phyloP scores from a whole-genome alignment of 2,797 vertebrate genomes.

The Girardinus metallicus region DNA sequence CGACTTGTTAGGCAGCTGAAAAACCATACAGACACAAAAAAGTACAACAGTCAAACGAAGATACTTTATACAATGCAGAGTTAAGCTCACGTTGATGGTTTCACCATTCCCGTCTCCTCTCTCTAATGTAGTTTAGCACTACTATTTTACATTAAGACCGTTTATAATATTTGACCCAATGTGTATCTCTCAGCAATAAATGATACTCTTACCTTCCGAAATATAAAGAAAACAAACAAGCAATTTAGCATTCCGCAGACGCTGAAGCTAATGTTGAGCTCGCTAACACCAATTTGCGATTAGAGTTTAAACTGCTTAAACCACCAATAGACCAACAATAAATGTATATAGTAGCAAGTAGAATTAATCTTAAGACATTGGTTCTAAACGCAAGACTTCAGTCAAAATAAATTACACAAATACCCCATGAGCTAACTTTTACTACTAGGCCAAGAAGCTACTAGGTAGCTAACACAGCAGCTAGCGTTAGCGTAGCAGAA shows the following conservation, averaged over 20 bases:
- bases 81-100: not conserved
- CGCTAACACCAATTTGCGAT: not conserved
- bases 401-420: rapidly evolving
- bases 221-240: not conserved
- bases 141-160: not conserved
- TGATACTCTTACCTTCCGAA: not conserved
- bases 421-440: not conserved
- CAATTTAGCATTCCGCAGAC: not conserved
- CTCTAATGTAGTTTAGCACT: not conserved
- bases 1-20: slow-evolving; percentile 80
- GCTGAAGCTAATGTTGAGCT: not conserved
- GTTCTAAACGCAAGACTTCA: rapidly evolving
- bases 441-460: slow-evolving; percentile 35
- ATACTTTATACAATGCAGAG: not conserved
- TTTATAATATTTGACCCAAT: not conserved
- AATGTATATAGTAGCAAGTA: rapidly evolving
- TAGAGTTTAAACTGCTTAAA: not conserved
- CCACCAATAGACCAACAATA: no score
- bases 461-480: not conserved
- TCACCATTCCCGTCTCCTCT: not conserved
- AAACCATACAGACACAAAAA: not conserved
- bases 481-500: slow-evolving; percentile 1
- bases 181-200: not conserved
- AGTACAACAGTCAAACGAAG: not conserved
- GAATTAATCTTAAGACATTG: not conserved